These are phyloP conservation scores for Mycalesis mineus DNA, from an alignment of 2,888 invertebrate species.

Conservation along the genomic window DNA sequence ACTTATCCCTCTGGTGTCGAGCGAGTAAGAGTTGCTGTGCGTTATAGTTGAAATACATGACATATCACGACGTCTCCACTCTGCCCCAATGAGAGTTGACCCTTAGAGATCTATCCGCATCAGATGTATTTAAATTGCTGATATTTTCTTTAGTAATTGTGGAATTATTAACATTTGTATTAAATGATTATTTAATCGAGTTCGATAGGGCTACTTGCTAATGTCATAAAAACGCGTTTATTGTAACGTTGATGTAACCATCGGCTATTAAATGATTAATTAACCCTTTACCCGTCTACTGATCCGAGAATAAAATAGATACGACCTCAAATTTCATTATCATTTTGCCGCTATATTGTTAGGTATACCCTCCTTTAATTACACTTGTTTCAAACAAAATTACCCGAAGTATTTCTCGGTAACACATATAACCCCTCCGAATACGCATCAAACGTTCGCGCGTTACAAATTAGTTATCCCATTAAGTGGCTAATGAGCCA, in stretches of 20 bases:
- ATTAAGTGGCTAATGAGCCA: slow-evolving; percentile 5
- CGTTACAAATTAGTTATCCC: background rate
- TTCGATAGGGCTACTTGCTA: no score
- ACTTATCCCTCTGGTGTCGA: no score
- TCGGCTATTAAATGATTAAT: background rate
- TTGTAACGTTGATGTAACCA: background rate
- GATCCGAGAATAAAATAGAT: background rate
- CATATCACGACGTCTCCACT: no score
- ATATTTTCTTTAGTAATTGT: no score
- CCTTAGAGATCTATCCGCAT: no score
- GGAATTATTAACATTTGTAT: no score
- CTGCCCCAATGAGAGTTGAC: no score
- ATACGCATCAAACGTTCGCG: background rate
- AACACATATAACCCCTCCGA: background rate
- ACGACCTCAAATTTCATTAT: background rate
- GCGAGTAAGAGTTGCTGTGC: no score
- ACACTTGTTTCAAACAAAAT: background rate
- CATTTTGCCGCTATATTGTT: background rate
- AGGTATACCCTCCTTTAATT: background rate
- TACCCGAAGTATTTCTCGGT: background rate
- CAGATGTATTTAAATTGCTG: no score
- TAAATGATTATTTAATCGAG: no score
- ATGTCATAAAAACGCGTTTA: no score
- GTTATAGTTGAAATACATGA: no score
- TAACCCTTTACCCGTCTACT: background rate